Conservation (phyloP, 2,888 invertebrate species). For the Andricus curvator region DNA sequence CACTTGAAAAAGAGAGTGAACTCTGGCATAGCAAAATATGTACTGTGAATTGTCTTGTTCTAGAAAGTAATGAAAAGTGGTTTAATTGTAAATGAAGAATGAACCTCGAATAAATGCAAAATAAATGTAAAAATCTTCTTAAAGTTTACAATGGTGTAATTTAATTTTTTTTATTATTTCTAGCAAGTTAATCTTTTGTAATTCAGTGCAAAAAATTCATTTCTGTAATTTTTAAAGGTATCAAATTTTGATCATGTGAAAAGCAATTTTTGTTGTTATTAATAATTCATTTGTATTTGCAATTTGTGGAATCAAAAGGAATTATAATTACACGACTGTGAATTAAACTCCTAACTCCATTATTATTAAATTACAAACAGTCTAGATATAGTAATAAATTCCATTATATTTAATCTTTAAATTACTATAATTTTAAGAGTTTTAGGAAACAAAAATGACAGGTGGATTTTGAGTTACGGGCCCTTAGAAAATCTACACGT, state of each 20-base stretch:
- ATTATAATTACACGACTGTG: too few relatives aligned
- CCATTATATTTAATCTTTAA: not conserved
- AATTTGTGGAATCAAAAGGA: not conserved
- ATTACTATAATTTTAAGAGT: not conserved
- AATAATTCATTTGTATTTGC: not conserved
- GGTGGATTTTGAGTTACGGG: too few relatives aligned
- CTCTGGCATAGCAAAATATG: not conserved
- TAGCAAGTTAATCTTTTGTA: not conserved
- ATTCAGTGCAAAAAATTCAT: too few relatives aligned
- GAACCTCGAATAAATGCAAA: not conserved
- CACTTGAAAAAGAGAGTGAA: not conserved
- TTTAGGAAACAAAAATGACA: not conserved
- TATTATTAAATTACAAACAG: not conserved
- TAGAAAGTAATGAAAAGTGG: not conserved
- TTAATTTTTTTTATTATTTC: not conserved
- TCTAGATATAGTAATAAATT: not conserved
- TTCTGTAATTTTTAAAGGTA: too few relatives aligned
- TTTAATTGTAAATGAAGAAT: not conserved
- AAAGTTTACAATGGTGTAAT: not conserved
- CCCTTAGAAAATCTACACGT: not conserved
- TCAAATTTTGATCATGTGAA: too few relatives aligned
- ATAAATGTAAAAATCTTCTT: not conserved
- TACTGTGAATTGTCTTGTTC: not conserved
- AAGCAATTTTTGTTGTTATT: too few relatives aligned
- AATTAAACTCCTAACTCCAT: not conserved